A percentile compares a stretch with the other conserved stretches of the same genome.
phyloP scores from a whole-genome alignment of 2,888 invertebrate genomes.

The Aleiodes testaceus region DNA sequence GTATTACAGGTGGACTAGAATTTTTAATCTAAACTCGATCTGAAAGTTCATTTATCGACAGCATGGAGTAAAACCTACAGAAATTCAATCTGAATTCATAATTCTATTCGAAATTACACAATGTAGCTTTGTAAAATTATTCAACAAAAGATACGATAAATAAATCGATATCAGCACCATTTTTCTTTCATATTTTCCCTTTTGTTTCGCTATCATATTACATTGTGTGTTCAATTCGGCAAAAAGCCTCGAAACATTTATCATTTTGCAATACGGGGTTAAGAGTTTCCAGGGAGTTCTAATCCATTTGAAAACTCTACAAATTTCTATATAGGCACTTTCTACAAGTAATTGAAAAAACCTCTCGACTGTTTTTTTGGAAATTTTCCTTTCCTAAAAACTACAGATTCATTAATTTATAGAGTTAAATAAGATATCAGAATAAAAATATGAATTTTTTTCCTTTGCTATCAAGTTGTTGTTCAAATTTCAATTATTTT shows the following conservation, averaged over 20 bases:
- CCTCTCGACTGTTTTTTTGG: constrained; percentile 40
- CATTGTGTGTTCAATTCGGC: background rate
- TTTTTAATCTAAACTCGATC: background rate
- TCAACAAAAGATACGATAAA: background rate
- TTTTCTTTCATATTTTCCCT: background rate
- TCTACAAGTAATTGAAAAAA: constrained; percentile 61
- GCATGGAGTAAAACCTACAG: background rate
- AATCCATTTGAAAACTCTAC: constrained; percentile 40
- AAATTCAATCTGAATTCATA: constrained; percentile 13
- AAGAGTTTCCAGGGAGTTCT: background rate
- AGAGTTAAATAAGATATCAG: background rate
- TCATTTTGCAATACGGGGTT: background rate
- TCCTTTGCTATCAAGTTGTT: background rate
- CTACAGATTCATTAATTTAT: background rate
- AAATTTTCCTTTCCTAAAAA: constrained; percentile 28
- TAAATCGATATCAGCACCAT: constrained; percentile 15
- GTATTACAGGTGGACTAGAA: background rate
- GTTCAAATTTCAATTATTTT: background rate
- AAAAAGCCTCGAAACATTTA: constrained; percentile 9
- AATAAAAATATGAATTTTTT: background rate
- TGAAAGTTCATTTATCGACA: constrained; percentile 10
- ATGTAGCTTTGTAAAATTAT: background rate
- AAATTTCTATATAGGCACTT: constrained; percentile 68
- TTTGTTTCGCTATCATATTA: background rate
- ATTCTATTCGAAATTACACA: background rate